Base-by-base conservation (phyloP, 2,113 vertebrate species). In the Anas platyrhynchos region DNA sequence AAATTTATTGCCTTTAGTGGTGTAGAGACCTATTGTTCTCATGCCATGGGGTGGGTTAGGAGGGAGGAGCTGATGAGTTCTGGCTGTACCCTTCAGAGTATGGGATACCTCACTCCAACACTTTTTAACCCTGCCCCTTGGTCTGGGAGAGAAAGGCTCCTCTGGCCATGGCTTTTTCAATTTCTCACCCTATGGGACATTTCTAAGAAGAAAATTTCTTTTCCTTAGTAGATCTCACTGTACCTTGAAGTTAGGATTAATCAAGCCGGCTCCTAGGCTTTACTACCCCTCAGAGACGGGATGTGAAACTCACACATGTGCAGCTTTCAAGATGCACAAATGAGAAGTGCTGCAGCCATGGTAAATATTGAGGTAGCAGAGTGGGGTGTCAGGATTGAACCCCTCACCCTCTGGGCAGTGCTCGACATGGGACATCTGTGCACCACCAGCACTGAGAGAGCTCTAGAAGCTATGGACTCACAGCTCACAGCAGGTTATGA, bases 391-490 rank as follows among this genome's bases (percentile, higher is more conserved):
- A 46, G 56, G 21, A 69, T 0, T 2, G 18, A 88, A 11, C 6
- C 15, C 18, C 8, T 22, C 55, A 3, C 8, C 36, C 18, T 66
- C 11, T 20, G 26, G 31, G 31, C 18, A 54, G 43, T 38, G 5
- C 11, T 43, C 11, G 31, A 5, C 4, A 61, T 61, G 66, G 36
- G 29, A 54, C 22, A 17, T 29, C 23, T 16, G 26, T 67, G 41
- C 16, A n/a, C 17, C 22, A 5, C 14, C 43, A 21, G 15, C 13
- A 56, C 27, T 43, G 41, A 56, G 62, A 69, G 3, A 43, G 11
- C 46, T 13, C 0, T 50, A 66, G 29, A 80, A 71, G 7, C 54
- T 83, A 54, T 1, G 3, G 46, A 31, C 43, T 72, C 2, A 0
- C 21, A 52, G 32, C 44, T 3, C 0, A 29, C 13, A 26, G 11